phyloP scores from a whole-genome alignment of 1,140 invertebrate genomes.

The Dendroctonus ponderosae region DNA sequence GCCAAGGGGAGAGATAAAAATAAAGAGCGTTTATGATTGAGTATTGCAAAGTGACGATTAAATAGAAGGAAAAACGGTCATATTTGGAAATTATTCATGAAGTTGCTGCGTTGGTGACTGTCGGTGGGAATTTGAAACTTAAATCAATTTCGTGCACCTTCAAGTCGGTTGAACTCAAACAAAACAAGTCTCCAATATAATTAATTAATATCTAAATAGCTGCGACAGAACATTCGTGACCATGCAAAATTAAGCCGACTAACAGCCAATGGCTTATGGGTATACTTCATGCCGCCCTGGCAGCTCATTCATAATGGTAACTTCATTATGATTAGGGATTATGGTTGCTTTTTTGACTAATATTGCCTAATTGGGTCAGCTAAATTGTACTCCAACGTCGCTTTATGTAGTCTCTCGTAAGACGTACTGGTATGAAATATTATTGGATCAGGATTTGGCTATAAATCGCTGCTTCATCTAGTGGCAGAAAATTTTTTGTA shows the following conservation, averaged over 20 bases:
- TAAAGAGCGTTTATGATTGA: too few relatives aligned
- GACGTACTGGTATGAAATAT: too few relatives aligned
- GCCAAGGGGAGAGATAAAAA: too few relatives aligned
- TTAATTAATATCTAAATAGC: constrained; percentile 28
- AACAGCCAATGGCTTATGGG: constrained; percentile 29
- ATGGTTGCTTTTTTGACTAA: constrained; percentile 21
- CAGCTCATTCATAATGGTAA: constrained; percentile 46
- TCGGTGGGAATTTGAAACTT: background rate
- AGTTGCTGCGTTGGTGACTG: background rate
- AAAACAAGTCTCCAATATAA: constrained; percentile 25
- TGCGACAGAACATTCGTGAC: constrained; percentile 40
- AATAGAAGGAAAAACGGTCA: too few relatives aligned
- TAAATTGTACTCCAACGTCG: too few relatives aligned
- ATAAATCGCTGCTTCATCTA: too few relatives aligned
- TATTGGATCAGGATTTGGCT: too few relatives aligned
- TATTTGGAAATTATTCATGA: too few relatives aligned
- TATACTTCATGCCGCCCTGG: constrained; percentile 39
- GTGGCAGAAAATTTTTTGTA: too few relatives aligned
- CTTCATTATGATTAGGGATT: constrained; percentile 45
- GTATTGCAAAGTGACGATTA: too few relatives aligned
- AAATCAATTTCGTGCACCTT: constrained; percentile 23
- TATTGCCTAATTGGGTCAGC: constrained; percentile 1
- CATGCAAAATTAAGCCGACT: constrained; percentile 37
- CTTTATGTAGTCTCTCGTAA: too few relatives aligned
- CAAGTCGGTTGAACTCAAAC: constrained; percentile 15